These are phyloP conservation scores for Polydrusus pterygomalis DNA, from an alignment of 2,888 invertebrate genomes.

Conservation along the genomic window DNA sequence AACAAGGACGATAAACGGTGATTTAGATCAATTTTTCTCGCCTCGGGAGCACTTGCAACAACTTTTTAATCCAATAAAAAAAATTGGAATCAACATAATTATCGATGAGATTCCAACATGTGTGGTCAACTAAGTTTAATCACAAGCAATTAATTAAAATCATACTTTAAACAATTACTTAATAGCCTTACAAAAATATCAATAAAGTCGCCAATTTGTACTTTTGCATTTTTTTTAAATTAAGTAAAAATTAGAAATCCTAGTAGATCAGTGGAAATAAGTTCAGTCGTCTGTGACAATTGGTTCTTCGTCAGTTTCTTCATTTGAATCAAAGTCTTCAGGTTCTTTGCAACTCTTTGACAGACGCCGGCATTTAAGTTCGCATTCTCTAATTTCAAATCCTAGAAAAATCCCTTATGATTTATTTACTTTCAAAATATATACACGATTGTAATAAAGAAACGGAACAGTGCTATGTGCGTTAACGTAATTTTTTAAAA, in stretches of 20 bases:
- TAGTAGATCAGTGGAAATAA: conserved; percentile 25
- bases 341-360: conserved; percentile 73
- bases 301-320: conserved; percentile 81
- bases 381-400: conserved; percentile 72
- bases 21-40: no score
- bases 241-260: conserved; percentile 30
- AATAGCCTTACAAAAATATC: conserved; percentile 37
- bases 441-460: no score
- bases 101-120: conserved; percentile 3
- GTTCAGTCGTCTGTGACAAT: conserved; percentile 72
- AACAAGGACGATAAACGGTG: no score
- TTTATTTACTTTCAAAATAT: no score
- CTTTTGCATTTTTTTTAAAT: conserved; percentile 14
- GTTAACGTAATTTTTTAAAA: no score
- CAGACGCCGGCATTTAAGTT: conserved; percentile 75
- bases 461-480: no score
- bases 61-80: background rate
- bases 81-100: background rate
- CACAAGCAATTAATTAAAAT: background rate
- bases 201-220: conserved; percentile 50
- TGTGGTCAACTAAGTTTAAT: background rate
- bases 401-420: conserved; percentile 40
- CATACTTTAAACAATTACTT: background rate
- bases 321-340: conserved; percentile 76
- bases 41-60: no score